A percentile compares a stretch with the other conserved stretches of the same genome.
phyloP scores from a whole-genome alignment of 2,797 vertebrate genomes.

The Cygnus olor region DNA sequence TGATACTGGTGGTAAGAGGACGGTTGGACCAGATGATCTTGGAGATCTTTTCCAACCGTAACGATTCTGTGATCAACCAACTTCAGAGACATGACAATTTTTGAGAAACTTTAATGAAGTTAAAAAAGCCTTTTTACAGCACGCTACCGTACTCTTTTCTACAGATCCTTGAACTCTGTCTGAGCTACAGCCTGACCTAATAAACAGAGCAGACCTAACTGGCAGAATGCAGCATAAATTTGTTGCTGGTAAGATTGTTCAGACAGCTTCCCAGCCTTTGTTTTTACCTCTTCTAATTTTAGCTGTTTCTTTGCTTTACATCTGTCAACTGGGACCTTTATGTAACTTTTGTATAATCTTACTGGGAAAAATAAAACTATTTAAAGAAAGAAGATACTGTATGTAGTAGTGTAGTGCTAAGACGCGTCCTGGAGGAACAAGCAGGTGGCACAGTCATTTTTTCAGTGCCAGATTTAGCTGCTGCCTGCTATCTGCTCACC shows the following conservation, averaged over 20 bases:
- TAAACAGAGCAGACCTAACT: background rate
- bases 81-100: background rate
- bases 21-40: too few species aligned
- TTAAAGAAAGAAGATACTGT: slow-evolving; percentile 21
- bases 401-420: background rate
- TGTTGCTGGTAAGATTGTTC: background rate
- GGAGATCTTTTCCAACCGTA: too few species aligned
- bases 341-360: slow-evolving; percentile 16
- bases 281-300: slow-evolving; percentile 59
- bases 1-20: background rate
- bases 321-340: slow-evolving; percentile 11
- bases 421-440: background rate
- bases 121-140: background rate
- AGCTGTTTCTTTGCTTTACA: slow-evolving; percentile 33
- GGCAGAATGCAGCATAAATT: slow-evolving; percentile 11
- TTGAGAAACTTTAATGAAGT: background rate
- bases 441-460: slow-evolving; percentile 17
- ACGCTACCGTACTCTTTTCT: background rate
- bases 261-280: slow-evolving; percentile 8
- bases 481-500: slow-evolving; percentile 7
- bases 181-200: slow-evolving; percentile 6
- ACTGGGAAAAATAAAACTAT: slow-evolving; percentile 15
- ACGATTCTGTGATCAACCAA: background rate
- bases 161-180: background rate
- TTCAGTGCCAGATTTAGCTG: slow-evolving; percentile 22